Evolutionary conservation across 2,797 vertebrate species (phyloP).

Genomic region (Darevskia mixta): DNA sequence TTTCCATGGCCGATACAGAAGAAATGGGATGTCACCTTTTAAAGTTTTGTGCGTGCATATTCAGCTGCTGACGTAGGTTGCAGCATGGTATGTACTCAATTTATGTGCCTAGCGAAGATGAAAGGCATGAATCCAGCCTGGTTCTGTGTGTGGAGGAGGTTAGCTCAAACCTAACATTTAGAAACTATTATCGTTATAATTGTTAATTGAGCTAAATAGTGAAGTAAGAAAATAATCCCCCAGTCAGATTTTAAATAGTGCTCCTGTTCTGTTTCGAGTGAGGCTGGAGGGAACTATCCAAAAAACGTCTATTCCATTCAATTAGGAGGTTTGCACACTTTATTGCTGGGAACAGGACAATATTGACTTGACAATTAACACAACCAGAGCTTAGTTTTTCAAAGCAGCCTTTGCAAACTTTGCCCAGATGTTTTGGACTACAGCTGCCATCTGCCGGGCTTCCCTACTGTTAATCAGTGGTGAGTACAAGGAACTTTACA

Average conservation of each 20-base stretch:
- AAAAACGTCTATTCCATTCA: background rate
- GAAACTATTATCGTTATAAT: constrained; percentile 5
- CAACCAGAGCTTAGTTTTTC: background rate
- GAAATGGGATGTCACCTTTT: background rate
- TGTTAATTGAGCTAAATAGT: constrained; percentile 14
- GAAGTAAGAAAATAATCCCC: constrained; percentile 6
- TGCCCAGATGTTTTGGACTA: background rate
- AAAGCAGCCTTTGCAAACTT: background rate
- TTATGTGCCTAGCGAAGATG: constrained; percentile 7
- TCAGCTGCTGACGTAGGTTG: constrained; percentile 1
- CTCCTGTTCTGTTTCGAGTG: background rate
- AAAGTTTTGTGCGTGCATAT: background rate
- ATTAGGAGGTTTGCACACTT: background rate
- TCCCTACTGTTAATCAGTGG: background rate
- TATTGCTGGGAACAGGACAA: background rate
- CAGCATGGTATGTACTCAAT: constrained; percentile 6
- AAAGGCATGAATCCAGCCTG: background rate
- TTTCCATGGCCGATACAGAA: background rate
- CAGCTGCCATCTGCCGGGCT: background rate
- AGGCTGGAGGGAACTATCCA: background rate
- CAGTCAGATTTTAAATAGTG: background rate
- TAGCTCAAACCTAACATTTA: constrained; percentile 29
- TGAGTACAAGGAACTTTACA: background rate
- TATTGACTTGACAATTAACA: background rate
- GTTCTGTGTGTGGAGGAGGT: constrained; percentile 10